Base-by-base conservation (phyloP, 2,888 invertebrate genomes). In the Lymantria dispar region DNA sequence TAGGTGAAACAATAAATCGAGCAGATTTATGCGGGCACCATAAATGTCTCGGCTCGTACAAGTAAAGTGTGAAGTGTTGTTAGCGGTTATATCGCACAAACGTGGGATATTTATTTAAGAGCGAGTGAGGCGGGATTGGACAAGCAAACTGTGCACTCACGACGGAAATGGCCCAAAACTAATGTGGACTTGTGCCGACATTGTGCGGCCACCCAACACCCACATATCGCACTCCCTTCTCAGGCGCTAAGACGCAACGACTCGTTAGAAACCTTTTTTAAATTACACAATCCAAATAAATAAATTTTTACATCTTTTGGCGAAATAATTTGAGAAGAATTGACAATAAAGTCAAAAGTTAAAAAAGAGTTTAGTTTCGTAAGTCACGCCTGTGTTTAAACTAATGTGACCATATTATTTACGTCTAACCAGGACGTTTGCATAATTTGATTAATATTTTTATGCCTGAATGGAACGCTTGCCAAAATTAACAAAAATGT, bases 71-170 rank as follows among this genome's bases (percentile, higher is more conserved):
- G 80, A 85, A 88, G 83, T 80, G 83, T 80, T 87, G 88, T 89
- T 83, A 78, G 80, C 67, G 74, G 81, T 82, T 78, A 86, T 85
- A 83, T 80, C 72, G 81, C 80, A 69, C 80, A 85, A 86, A 86
- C 85, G 88, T 85, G 86, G 76, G 78, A 76, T 90, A 90, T 90
- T 90, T 90, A 90, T 90, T 90, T 87, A 90, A 84, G 84, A 78
- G 72, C 72, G 77, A 80, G 78, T 70, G 70, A 70, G 62, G 66
- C 65, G 70, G 70, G 61, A 64, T 70, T 70, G 56, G 69, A 69
- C 71, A 75, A 72, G 82, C 79, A 80, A 83, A 83, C 80, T 75
- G 74, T 64, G 84, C 85, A 85, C 89, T 87, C 83, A 70, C 71
- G 56, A 51, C 61, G 80, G 81, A 78, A 91, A 90, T 89, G 87